Evolutionary conservation across 2,888 invertebrate genomes (phyloP).

Genomic region (Scrobipalpa atriplicella): DNA sequence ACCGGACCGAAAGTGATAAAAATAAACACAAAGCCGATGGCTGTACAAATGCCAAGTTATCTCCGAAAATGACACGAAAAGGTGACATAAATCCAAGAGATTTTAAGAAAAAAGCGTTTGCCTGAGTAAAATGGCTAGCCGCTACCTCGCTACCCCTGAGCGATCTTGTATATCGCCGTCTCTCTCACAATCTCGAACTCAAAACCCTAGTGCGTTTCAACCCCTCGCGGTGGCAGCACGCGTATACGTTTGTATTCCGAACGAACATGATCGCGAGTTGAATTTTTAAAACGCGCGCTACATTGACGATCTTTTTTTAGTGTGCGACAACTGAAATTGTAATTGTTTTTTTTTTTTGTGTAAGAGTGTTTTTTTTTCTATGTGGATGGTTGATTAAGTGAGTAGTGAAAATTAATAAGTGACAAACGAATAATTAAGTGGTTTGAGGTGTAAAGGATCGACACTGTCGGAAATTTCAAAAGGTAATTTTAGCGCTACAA

Average conservation of each 20-base stretch:
- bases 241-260: conserved; percentile 34
- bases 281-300: conserved; percentile 33
- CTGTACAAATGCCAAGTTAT: not conserved
- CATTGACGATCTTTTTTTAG: not conserved
- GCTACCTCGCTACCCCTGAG: conserved; percentile 47
- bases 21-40: not conserved
- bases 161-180: conserved; percentile 46
- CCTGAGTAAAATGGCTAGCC: conserved; percentile 58
- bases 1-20: not conserved
- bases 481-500: not conserved
- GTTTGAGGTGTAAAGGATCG: not conserved
- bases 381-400: too few species aligned
- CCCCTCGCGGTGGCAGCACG: conserved; percentile 48
- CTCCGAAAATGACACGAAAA: conserved; percentile 1
- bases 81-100: conserved; percentile 10
- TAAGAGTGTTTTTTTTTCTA: not conserved
- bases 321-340: not conserved
- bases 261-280: conserved; percentile 44
- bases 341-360: not conserved
- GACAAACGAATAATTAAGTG: not conserved
- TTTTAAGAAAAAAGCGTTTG: conserved; percentile 10
- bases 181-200: conserved; percentile 51
- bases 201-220: conserved; percentile 64
- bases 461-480: not conserved
- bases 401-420: conserved; percentile 2